Evolutionary conservation across 1,140 invertebrate species (phyloP).

Genomic region (Helicoverpa zea): DNA sequence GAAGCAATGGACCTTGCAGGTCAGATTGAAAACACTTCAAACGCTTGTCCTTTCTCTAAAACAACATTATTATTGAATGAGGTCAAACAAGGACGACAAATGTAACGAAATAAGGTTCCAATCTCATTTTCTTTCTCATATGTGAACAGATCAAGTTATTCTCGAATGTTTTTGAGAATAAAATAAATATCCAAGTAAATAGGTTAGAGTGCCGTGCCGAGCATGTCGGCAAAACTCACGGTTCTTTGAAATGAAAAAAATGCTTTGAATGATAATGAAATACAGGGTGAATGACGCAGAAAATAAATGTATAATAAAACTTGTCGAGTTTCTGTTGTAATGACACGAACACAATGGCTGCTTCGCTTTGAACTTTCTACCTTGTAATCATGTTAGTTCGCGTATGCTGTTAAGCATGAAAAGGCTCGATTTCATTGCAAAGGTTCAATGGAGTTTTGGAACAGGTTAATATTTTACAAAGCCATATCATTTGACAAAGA

Average conservation of each 20-base stretch:
- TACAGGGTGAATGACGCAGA: conserved; percentile 6
- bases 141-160: conserved; percentile 38
- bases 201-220: background rate
- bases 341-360: conserved; percentile 24
- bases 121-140: conserved; percentile 38
- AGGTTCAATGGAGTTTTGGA: background rate
- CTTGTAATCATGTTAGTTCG: conserved; percentile 18
- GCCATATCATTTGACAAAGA: too few species aligned
- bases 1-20: conserved; percentile 1
- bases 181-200: conserved; percentile 33
- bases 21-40: conserved; percentile 5
- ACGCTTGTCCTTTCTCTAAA: conserved; percentile 22
- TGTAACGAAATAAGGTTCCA: conserved; percentile 37
- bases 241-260: conserved; percentile 11
- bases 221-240: background rate
- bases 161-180: conserved; percentile 26
- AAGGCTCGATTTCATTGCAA: background rate
- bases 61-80: conserved; percentile 39
- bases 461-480: too few species aligned
- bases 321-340: conserved; percentile 23
- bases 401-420: conserved; percentile 1
- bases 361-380: conserved; percentile 1
- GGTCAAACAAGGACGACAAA: conserved; percentile 33
- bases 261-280: conserved; percentile 41
- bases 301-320: conserved; percentile 14